Evolutionary conservation across 2,888 invertebrate genomes (phyloP).

Genomic region (Agrilus cyanescens): DNA sequence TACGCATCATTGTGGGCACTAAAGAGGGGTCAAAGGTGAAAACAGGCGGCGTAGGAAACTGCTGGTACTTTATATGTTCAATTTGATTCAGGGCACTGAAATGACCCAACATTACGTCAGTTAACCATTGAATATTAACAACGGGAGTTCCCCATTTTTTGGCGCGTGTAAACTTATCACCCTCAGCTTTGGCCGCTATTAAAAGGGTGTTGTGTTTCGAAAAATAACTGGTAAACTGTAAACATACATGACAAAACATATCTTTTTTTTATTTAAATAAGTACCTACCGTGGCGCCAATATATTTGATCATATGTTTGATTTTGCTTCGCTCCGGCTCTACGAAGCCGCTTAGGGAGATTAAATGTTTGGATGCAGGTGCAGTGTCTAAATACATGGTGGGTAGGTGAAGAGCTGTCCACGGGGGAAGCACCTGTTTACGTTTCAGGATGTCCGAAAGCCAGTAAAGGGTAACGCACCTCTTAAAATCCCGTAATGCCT

Average conservation of each 20-base stretch:
- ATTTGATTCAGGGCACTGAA: constrained; percentile 68
- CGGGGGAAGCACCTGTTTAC: constrained; percentile 80
- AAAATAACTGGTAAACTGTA: constrained; percentile 58
- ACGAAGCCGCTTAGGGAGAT: constrained; percentile 83
- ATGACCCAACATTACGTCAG: constrained; percentile 83
- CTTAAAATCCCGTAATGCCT: constrained; percentile 58
- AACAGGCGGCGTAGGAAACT: constrained; percentile 60
- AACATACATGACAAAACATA: constrained; percentile 8
- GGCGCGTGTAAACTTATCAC: constrained; percentile 79
- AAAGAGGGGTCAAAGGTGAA: constrained; percentile 78
- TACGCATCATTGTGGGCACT: constrained; percentile 85
- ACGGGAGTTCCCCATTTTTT: constrained; percentile 85
- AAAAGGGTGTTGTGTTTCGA: constrained; percentile 69
- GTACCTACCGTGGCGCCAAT: constrained; percentile 72
- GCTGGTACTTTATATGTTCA: constrained; percentile 77
- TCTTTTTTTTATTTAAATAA: background rate
- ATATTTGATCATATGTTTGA: constrained; percentile 74
- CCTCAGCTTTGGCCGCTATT: constrained; percentile 70
- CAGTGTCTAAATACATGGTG: constrained; percentile 44
- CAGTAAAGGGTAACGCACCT: constrained; percentile 74
- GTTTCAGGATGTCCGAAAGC: constrained; percentile 82
- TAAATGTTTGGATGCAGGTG: constrained; percentile 64
- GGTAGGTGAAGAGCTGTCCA: constrained; percentile 93
- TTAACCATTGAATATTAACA: constrained; percentile 89
- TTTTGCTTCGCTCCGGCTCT: constrained; percentile 67